Evolutionary conservation across 1,140 invertebrate genomes (phyloP), one percentile per base, ranked within the genome.

Genomic region (Samia ricini): DNA sequence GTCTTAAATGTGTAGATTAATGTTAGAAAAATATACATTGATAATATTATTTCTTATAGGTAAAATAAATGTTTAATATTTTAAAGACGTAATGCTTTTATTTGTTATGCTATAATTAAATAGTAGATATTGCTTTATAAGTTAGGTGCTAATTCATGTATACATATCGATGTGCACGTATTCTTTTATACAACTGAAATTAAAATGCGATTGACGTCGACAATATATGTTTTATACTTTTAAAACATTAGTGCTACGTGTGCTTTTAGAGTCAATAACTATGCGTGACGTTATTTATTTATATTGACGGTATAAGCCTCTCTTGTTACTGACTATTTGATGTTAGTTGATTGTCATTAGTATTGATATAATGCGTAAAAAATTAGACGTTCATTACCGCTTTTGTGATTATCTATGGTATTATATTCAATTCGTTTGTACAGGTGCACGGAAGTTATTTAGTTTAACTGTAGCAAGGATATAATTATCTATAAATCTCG

Each of bases 61-160:
- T 62, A 68, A 74, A 77, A 61, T 83, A 77, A 84, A 82, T 84
- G 79, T 83, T 83, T 65, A 76, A 77, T 82, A 74, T 83, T 79
- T 15, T 42, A 42, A 42, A 15, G n/a, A 71, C 77, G 66, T 78
- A 66, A 69, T 50, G 79, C 79, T 82, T 75, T 62, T 66, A 71
- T 68, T 65, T 73, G 61, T 71, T 68, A 76, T 58, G 62, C 69
- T 54, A 60, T 62, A 36, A 36, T 36, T 36, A 36, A 36, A 12
- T 36, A 36, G 70, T 87, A 84, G 81, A 66, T 82, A 79, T 76
- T 70, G 85, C 85, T 88, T 87, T 77, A 83, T 60, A 73, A 76
- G 80, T 85, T 88, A 88, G 85, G 85, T 88, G 85, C 85, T 88
- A 88, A 83, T 76, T 84, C 77, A 76, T 67, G 81, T 86, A 81